Base-by-base conservation (phyloP, 2,797 vertebrate genomes). In the Pitangus sulphuratus region DNA sequence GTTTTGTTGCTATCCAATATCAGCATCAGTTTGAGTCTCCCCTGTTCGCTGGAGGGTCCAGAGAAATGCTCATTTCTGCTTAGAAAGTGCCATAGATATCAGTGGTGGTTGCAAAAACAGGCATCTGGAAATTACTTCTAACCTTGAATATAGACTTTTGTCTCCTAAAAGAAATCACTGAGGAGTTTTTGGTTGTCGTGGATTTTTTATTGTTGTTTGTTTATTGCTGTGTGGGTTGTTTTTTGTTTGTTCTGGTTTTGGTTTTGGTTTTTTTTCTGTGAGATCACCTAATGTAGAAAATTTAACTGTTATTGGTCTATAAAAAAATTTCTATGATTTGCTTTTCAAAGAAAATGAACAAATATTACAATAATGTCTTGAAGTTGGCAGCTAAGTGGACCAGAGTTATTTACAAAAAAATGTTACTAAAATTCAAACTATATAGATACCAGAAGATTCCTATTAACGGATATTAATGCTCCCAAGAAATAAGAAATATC, bases 121-220 rank as follows among this genome's bases (percentile, higher is more conserved):
- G 5, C 33, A 30, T 37, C 90, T 84, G 51, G 18, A 69, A 86
- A 51, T 30, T 65, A 17, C 8, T 69, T 70, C 31, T 84, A 47
- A 64, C 30, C 7, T 45, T 54, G 9, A 68, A 51, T 48, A n/a
- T 20, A 33, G 26, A 18, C 3, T 80, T 77, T 13, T n/a, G 4
- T 78, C 15, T 94, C 26, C 58, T 51, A 28, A 31, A 31, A 62
- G 25, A 78, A 72, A 51, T 44, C 12, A 25, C 8, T 47, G 7
- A 3, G 19, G 8, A 3, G 1, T 2, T 54, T 54, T 48, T 24
- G 3, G 3, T 47, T 54, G 17, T 24, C 35, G 8, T 10, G 10
- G 2, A 35, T 25, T 33, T 61, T n/a, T 70, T 42, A 31, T 37
- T 28, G 7, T 18, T 54, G 12, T 30, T 64, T 30, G 1, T 24